Evolutionary conservation across 2,113 vertebrate genomes (phyloP), one percentile per base, ranked within the genome.

Genomic region (Plectropomus leopardus): DNA sequence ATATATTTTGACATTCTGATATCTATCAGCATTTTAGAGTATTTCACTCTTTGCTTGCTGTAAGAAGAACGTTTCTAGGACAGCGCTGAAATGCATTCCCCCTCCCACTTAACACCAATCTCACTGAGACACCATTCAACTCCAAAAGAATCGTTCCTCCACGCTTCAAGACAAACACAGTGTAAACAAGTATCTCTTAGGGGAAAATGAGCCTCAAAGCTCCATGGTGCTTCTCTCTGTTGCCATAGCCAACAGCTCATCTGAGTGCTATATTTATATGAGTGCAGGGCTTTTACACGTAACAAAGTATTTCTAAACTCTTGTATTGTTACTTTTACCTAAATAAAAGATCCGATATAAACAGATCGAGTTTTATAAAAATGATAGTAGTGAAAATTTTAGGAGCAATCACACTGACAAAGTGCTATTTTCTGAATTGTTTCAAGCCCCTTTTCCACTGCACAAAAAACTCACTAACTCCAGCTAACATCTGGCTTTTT

Each of bases 151-250:
- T 76, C 7, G 10, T 23, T 80, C 54, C 53, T 68, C 51, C 57
- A 53, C 15, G 13, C 75, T 73, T 58, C 7, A 76, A 81, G 82
- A 74, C 81, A 82, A 85, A 89, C 48, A 78, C 53, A 59, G 44
- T 69, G 85, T 84, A 89, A 91, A 92, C 87, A 91, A 87, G 69
- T 21, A 73, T n/a, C 72, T 82, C 85, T 77, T 60, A 1, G 3
- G 86, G 82, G 87, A 60, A 42, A 83, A 81, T 51, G 44, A 81
- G 73, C 59, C 73, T 82, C 74, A 30, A 13, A 89, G 83, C 86
- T 77, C 87, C 48, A 66, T 19, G 66, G 88, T 72, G 80, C 67
- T 61, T 76, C 66, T 66, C 63, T 44, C 61, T 67, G 89, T 86
- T 79, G 88, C 89, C 36, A 79, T 76, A 84, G 86, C 57, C 86